phyloP scores from a whole-genome alignment of 2,888 invertebrate species.

The Calameuta filiformis region DNA sequence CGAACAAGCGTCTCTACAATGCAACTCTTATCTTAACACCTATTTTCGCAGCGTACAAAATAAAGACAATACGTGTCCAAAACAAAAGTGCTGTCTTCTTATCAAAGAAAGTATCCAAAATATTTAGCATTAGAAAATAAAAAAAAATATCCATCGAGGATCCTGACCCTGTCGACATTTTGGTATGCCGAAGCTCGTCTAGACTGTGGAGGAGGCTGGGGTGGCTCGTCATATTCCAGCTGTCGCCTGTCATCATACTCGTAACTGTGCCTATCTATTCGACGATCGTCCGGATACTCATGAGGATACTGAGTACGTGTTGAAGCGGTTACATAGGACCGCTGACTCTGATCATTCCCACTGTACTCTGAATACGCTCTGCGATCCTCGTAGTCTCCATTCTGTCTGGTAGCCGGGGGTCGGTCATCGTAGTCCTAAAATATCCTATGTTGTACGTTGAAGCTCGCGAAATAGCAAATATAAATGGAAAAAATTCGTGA shows the following conservation, averaged over 20 bases:
- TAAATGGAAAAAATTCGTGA: not conserved
- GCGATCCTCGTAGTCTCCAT: slow-evolving; percentile 53
- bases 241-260: slow-evolving; percentile 51
- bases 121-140: slow-evolving; percentile 2
- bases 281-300: slow-evolving; percentile 52
- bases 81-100: not conserved
- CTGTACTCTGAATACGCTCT: slow-evolving; percentile 41
- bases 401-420: slow-evolving; percentile 30
- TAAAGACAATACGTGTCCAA: not conserved
- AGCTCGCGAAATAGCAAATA: not conserved
- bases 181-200: slow-evolving; percentile 40
- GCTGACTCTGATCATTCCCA: slow-evolving; percentile 37
- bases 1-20: not conserved
- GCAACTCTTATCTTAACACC: not conserved
- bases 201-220: slow-evolving; percentile 35
- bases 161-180: slow-evolving; percentile 45
- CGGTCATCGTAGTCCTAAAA: slow-evolving; percentile 12
- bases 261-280: slow-evolving; percentile 46
- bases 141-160: not conserved
- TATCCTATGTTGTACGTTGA: not conserved
- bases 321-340: slow-evolving; percentile 42
- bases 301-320: slow-evolving; percentile 49
- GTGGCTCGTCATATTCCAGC: slow-evolving; percentile 50
- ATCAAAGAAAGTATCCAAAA: not conserved
- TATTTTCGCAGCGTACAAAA: not conserved